Percentiles rank a stretch among this genome's conserved stretches.
Conservation (phyloP, 2,888 invertebrate genomes). For the Cyclophora albipunctata region DNA sequence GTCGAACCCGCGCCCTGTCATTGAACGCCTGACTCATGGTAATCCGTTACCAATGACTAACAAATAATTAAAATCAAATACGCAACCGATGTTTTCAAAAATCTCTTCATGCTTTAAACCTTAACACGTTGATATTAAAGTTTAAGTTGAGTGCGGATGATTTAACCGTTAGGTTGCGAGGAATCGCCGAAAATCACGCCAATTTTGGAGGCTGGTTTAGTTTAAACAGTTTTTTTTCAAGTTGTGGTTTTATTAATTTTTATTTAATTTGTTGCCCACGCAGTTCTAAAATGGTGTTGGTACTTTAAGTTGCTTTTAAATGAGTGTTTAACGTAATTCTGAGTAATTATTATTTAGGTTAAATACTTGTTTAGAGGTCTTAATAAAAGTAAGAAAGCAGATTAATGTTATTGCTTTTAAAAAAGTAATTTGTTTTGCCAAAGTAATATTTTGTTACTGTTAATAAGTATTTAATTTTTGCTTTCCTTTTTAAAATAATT, state of each 20-base stretch:
- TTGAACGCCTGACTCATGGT: constrained; percentile 45
- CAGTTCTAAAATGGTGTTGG: too few species aligned
- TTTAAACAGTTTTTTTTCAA: constrained; percentile 17
- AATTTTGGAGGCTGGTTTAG: constrained; percentile 59
- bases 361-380: too few species aligned
- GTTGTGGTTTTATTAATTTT: constrained; percentile 26
- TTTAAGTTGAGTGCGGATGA: constrained; percentile 17
- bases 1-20: too few species aligned
- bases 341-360: too few species aligned
- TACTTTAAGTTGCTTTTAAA: too few species aligned
- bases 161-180: constrained; percentile 49
- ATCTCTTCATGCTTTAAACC: constrained; percentile 28
- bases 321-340: too few species aligned
- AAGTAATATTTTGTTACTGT: too few species aligned
- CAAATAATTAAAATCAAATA: constrained; percentile 58
- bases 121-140: constrained; percentile 30
- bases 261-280: constrained; percentile 23
- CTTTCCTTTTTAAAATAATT: too few species aligned
- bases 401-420: too few species aligned
- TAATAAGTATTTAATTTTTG: too few species aligned
- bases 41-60: constrained; percentile 65
- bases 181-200: constrained; percentile 48
- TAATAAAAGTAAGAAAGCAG: too few species aligned
- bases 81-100: constrained; percentile 39
- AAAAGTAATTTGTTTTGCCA: too few species aligned